Conservation (phyloP, 2,888 invertebrate genomes). For the Synergus laeviventris region DNA sequence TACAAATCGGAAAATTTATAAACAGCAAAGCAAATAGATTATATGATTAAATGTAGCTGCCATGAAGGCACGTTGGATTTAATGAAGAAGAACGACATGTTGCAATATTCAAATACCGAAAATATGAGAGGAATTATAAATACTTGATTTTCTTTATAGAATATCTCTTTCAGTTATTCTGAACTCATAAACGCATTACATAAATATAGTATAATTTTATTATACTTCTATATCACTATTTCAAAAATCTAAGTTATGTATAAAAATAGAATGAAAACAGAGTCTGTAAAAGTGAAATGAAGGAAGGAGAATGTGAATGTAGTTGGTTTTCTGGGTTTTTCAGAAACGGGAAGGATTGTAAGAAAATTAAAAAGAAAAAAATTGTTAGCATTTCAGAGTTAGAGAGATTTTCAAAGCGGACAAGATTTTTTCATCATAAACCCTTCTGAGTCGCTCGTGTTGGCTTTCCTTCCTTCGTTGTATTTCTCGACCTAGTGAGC, state of each 20-base stretch:
- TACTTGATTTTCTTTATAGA: background rate
- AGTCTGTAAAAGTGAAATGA: background rate
- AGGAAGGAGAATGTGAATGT: background rate
- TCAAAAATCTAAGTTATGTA: background rate
- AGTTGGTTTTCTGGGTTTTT: background rate
- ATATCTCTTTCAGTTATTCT: background rate
- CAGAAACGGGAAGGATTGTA: background rate
- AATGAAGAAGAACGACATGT: constrained; percentile 26
- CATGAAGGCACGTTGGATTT: constrained; percentile 33
- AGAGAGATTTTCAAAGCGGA: background rate
- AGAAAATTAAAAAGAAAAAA: background rate
- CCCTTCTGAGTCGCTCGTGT: background rate
- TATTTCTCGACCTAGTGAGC: background rate
- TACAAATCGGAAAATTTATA: constrained; percentile 26
- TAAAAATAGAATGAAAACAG: background rate
- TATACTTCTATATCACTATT: too few relatives aligned
- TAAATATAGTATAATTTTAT: background rate
- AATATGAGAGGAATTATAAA: constrained; percentile 29
- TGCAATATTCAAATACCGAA: constrained; percentile 24
- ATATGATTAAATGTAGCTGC: constrained; percentile 34
- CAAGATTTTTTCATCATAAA: background rate
- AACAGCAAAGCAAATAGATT: constrained; percentile 30
- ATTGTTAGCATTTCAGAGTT: background rate
- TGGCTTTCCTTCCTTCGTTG: background rate
- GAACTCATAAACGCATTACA: background rate